A percentile compares a stretch with the other conserved stretches of the same genome.
phyloP scores from a whole-genome alignment of 2,797 vertebrate species.

The Silurus aristotelis region DNA sequence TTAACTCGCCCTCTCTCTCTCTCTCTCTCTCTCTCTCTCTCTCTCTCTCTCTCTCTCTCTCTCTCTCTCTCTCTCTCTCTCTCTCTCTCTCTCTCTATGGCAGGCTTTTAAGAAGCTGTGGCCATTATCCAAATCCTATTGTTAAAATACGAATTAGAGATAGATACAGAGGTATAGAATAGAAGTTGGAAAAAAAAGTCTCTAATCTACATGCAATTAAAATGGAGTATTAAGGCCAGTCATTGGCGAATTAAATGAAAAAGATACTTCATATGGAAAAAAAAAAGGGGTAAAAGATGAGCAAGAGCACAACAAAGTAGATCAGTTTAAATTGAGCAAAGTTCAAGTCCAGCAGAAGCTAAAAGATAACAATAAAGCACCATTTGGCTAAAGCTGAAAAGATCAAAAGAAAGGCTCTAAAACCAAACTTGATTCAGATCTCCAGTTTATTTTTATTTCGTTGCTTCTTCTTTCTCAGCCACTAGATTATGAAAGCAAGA shows the following conservation, averaged over 20 bases:
- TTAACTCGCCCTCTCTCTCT: too few species aligned
- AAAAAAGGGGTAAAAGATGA: slow-evolving; percentile 46
- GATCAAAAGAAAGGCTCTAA: slow-evolving; percentile 27
- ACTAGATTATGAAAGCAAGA: slow-evolving; percentile 93
- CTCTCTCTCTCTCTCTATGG: background rate
- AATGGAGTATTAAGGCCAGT: slow-evolving; percentile 43
- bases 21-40: too few species aligned
- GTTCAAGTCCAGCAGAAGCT: slow-evolving; percentile 30
- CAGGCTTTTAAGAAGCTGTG: slow-evolving; percentile 50
- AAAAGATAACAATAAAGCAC: slow-evolving; percentile 34
- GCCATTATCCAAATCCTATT: slow-evolving; percentile 60
- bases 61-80: background rate
- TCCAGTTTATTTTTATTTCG: slow-evolving; percentile 24
- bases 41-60: background rate
- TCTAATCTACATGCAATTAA: slow-evolving; percentile 53
- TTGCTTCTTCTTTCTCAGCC: slow-evolving; percentile 71
- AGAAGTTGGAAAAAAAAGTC: slow-evolving; percentile 42
- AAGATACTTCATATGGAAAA: slow-evolving; percentile 41
- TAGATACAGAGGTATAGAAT: slow-evolving; percentile 48
- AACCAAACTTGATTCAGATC: slow-evolving; percentile 14
- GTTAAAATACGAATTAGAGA: slow-evolving; percentile 58
- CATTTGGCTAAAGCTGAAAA: slow-evolving; percentile 31
- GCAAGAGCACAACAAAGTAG: slow-evolving; percentile 32
- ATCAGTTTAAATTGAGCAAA: slow-evolving; percentile 40
- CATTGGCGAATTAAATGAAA: slow-evolving; percentile 44